A percentile compares a stretch with the other conserved stretches of the same genome.
These are phyloP conservation scores for Cryptoprocta ferox DNA, from an alignment of 2,797 vertebrate genomes.

Conservation along the genomic window DNA sequence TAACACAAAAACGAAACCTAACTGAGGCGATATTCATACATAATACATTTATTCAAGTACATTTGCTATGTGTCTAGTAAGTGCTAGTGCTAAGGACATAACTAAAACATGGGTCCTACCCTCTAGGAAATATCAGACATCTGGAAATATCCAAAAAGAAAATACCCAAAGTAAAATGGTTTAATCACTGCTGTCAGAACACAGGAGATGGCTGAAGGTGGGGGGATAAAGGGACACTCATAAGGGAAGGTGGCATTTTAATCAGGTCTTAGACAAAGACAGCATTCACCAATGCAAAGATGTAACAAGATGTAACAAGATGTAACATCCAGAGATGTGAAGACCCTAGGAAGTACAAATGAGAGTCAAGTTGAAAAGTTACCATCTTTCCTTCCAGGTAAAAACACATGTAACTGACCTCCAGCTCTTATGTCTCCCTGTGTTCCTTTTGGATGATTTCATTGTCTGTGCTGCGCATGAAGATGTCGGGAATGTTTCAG, in stretches of 20 bases:
- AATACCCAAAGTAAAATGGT: not conserved
- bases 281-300: not conserved
- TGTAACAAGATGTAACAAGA: not conserved
- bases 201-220: not conserved
- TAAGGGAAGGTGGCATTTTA: not conserved
- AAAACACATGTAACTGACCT: not conserved
- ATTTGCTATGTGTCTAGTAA: not conserved
- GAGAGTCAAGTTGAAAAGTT: not conserved
- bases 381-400: not conserved
- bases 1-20: conserved; percentile 13
- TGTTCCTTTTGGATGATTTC: not conserved
- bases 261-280: not conserved
- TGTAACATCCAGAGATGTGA: not conserved
- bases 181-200: not conserved
- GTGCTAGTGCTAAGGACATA: not conserved
- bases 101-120: not conserved
- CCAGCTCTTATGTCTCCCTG: no score
- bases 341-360: not conserved
- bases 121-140: not conserved
- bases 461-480: not conserved
- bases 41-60: not conserved
- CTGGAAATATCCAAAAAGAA: not conserved
- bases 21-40: not conserved
- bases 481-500: not conserved
- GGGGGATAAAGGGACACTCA: not conserved